A percentile compares a stretch with the other conserved stretches of the same genome.
phyloP scores from a whole-genome alignment of 2,888 invertebrate genomes.

The Fragum whitleyi region DNA sequence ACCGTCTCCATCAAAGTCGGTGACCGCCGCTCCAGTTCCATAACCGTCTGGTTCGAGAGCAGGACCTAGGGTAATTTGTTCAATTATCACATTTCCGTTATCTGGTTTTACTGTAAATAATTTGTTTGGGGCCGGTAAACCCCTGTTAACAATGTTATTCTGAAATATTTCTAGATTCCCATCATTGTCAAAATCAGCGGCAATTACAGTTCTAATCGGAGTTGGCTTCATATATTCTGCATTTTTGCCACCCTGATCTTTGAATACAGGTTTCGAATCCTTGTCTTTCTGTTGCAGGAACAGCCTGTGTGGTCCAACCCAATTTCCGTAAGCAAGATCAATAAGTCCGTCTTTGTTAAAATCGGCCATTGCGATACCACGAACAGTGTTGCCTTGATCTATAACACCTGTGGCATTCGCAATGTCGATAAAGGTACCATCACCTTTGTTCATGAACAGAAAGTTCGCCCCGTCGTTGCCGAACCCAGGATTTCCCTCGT shows the following conservation, averaged over 20 bases:
- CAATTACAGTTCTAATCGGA: slow-evolving; percentile 76
- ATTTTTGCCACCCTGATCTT: slow-evolving; percentile 68
- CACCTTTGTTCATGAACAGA: slow-evolving; percentile 77
- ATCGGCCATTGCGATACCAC: slow-evolving; percentile 79
- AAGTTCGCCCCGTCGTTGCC: slow-evolving; percentile 75
- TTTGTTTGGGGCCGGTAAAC: slow-evolving; percentile 69
- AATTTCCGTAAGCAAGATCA: slow-evolving; percentile 81
- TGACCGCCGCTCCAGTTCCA: slow-evolving; percentile 79
- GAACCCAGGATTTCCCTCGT: slow-evolving; percentile 72
- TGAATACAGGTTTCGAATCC: slow-evolving; percentile 57
- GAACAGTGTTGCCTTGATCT: slow-evolving; percentile 73
- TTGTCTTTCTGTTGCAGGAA: slow-evolving; percentile 68
- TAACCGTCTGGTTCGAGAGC: slow-evolving; percentile 74
- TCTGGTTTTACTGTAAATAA: slow-evolving; percentile 70
- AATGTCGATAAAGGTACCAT: slow-evolving; percentile 76
- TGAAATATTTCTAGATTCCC: slow-evolving; percentile 78
- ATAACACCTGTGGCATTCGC: slow-evolving; percentile 65
- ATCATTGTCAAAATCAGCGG: slow-evolving; percentile 82
- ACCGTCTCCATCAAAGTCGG: slow-evolving; percentile 80
- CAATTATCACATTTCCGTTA: slow-evolving; percentile 12
- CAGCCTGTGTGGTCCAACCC: slow-evolving; percentile 77
- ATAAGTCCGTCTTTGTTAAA: slow-evolving; percentile 79
- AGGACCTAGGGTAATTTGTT: slow-evolving; percentile 70
- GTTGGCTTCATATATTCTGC: slow-evolving; percentile 67
- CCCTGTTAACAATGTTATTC: slow-evolving; percentile 73